Evolutionary conservation across 2,797 vertebrate species (phyloP).

Genomic region (Bovichtus variegatus): DNA sequence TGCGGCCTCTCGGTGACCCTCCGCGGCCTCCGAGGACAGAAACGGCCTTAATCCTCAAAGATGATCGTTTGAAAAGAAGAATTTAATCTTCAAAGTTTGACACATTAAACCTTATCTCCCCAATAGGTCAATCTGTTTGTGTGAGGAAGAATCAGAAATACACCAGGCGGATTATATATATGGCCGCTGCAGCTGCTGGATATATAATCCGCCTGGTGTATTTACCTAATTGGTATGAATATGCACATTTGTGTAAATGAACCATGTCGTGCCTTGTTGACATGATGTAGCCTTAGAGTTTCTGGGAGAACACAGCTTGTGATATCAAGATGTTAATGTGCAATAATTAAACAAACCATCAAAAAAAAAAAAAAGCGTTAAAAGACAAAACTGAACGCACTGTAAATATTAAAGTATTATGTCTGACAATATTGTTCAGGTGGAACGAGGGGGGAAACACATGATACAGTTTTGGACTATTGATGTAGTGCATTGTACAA

Average conservation of each 20-base stretch:
- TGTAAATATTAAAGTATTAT: background rate
- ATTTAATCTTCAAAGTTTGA: background rate
- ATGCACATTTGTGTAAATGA: slow-evolving; percentile 9
- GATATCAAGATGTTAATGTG: background rate
- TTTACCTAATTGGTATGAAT: slow-evolving; percentile 20
- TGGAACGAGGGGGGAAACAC: background rate
- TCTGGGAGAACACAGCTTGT: background rate
- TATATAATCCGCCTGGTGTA: slow-evolving; percentile 7
- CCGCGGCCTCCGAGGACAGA: slow-evolving; percentile 39
- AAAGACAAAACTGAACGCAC: background rate
- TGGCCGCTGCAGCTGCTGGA: slow-evolving; percentile 16
- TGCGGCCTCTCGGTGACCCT: slow-evolving; percentile 77
- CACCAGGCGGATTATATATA: no score
- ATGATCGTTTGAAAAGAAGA: slow-evolving; percentile 27
- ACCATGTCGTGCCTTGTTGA: background rate
- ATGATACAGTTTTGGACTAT: background rate
- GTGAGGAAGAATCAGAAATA: slow-evolving; percentile 31
- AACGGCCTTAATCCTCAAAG: slow-evolving; percentile 51
- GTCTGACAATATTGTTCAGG: background rate
- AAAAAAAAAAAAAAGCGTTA: background rate
- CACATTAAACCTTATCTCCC: slow-evolving; percentile 2
- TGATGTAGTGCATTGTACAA: background rate
- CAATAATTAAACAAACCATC: background rate
- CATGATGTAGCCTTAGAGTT: background rate
- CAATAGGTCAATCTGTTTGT: background rate